Base-by-base conservation (phyloP, 2,888 invertebrate species). In the Clistopyga incitator region DNA sequence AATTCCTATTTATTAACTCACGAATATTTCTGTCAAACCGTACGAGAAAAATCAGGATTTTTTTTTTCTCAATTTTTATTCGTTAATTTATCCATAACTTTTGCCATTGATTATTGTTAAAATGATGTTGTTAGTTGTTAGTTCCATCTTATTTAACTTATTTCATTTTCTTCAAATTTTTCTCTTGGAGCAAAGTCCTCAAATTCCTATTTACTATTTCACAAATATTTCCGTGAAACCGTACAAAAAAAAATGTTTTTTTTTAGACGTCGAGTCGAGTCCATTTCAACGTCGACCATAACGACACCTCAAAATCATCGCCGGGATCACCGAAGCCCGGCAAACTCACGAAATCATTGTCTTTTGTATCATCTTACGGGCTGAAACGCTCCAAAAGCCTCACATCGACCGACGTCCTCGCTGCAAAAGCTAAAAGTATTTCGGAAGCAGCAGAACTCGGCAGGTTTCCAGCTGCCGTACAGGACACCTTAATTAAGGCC, bases 321-420 rank as follows among this genome's bases (percentile, higher is more conserved):
- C 71, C 84, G 23, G 81, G 82, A 65, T 82, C 82, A 47, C 82
- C 84, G 4, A 92, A 89, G 79, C 91, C 92, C 2, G 92, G 91
- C 76, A 92, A 92, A 82, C 90, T 93, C 25, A 92, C 90, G 3
- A 93, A 93, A 87, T 93, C 93, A 6, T 87, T 91, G 72, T 92
- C 93, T 11, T 93, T 93, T 79, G 90, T 93, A 20, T 91, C 92
- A 1, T 88, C 91, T 42, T 91, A 92, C 65, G 93, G 95, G n/a
- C 92, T 97, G 84, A 97, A 97, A 93, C 95, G 97, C 67, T 97
- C 97, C 82, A 97, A 97, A 93, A 97, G 97, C 79, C 93, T 97
- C 88, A 97, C 97, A 11, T 96, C 97, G 0, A 96, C 97, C 0
- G 97, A 97, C 90, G 95, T 96, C 13, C 90, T 95, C 59, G 94